Evolutionary conservation across 2,888 invertebrate species (phyloP).

Genomic region (Epinotia ramella): DNA sequence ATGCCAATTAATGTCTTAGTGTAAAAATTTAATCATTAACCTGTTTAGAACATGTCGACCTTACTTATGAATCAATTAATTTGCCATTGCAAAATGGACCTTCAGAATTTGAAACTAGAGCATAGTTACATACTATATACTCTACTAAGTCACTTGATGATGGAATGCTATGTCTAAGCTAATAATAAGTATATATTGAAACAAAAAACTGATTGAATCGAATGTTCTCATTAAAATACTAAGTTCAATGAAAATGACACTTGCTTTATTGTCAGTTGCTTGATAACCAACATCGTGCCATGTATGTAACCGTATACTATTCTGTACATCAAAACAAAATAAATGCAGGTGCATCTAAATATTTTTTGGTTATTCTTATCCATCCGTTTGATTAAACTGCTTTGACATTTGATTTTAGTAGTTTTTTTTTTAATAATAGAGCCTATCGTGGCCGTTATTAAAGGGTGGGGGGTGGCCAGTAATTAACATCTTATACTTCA

Average conservation of each 20-base stretch:
- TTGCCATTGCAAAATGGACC: slow-evolving; percentile 40
- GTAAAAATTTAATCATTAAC: slow-evolving; percentile 36
- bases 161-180: slow-evolving; percentile 42
- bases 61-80: slow-evolving; percentile 36
- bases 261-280: not conserved
- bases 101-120: slow-evolving; percentile 30
- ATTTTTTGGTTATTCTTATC: too few relatives aligned
- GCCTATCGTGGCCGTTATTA: too few relatives aligned
- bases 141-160: not conserved
- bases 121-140: slow-evolving; percentile 9
- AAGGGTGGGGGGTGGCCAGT: too few relatives aligned
- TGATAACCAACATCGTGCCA: not conserved
- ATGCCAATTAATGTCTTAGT: slow-evolving; percentile 35
- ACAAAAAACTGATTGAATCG: slow-evolving; percentile 19
- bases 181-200: slow-evolving; percentile 9
- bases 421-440: too few relatives aligned
- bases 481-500: too few relatives aligned
- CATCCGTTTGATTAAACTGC: too few relatives aligned
- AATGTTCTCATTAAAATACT: slow-evolving; percentile 9
- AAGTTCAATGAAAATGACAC: not conserved
- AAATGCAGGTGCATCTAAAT: too few relatives aligned
- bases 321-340: too few relatives aligned
- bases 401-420: too few relatives aligned
- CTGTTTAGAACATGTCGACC: slow-evolving; percentile 40
- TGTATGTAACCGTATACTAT: too few relatives aligned